Evolutionary conservation across 2,113 vertebrate species (phyloP), one percentile per base, ranked within the genome.

Genomic region (Mirounga angustirostris): DNA sequence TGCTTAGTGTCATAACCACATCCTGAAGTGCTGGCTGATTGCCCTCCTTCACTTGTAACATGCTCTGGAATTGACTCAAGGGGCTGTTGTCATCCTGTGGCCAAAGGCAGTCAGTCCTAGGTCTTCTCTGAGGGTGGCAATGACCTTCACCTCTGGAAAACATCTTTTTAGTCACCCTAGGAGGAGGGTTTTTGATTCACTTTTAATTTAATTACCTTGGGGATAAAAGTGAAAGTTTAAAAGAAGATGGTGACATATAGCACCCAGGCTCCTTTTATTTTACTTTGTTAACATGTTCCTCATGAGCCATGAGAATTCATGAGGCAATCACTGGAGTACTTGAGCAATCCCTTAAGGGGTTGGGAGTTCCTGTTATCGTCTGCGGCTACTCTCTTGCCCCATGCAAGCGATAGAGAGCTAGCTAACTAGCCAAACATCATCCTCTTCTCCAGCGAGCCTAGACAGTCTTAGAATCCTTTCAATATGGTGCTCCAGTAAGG

Each of bases 1-100:
- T 93, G 84, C 73, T 85, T 26, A 43, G 46, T 76, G 73, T 96
- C 89, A 74, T 63, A 43, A 61, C 86, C 92, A 91, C 87, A n/a
- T 33, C 58, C 40, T 43, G 28, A 63, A 67, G 43, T 7, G 16
- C 50, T 43, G 36, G 30, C 83, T 67, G 61, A 30, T 36, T 79
- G 50, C 16, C n/a, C 26, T 46, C 63, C 92, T 96, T 80, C 65
- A 69, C 73, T 74, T 33, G 26, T 8, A 65, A n/a, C 33, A 52
- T 65, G 19, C 16, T 89, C 40, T 81, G 36, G 40, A 13, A 30
- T 65, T 58, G 28, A 89, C 71, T 52, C 78, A 30, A 36, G 52
- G 82, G 21, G 30, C 26, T 54, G 65, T 50, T 84, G 40, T 73
- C 85, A 54, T 58, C 78, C 46, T 89, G 78, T 12, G 15, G 91